A percentile compares a stretch with the other conserved stretches of the same genome.
These are phyloP conservation scores for Ectemnius lituratus DNA, from an alignment of 2,888 invertebrate species.

Conservation along the genomic window DNA sequence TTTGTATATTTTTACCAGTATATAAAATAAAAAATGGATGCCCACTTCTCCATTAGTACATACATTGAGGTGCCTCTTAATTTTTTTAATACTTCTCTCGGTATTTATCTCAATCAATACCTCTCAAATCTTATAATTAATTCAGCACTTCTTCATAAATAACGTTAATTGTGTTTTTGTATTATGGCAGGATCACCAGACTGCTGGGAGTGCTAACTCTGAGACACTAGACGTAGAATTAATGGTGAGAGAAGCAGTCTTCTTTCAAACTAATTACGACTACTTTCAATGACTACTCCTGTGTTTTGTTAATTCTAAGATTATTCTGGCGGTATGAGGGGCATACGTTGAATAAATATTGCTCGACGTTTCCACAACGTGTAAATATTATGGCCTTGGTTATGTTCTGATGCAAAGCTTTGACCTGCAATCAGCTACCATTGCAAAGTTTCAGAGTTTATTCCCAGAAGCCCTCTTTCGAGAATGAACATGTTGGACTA, in stretches of 20 bases:
- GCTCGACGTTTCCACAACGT: neutral
- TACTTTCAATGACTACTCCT: neutral
- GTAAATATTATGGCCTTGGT: neutral
- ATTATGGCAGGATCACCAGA: neutral
- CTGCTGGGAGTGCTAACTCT: neutral
- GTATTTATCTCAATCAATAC: no score
- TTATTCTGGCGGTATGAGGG: neutral
- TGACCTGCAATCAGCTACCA: constrained; percentile 1
- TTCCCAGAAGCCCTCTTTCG: no score
- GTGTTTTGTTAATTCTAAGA: constrained; percentile 9
- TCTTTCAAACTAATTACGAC: neutral
- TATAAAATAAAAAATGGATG: no score
- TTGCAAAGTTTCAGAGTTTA: constrained; percentile 6
- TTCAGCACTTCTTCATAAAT: no score
- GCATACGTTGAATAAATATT: neutral
- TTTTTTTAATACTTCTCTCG: no score
- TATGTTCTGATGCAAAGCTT: neutral
- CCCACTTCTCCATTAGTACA: no score
- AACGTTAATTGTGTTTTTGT: no score
- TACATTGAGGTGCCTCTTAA: no score
- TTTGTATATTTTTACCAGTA: no score
- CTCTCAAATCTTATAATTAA: no score
- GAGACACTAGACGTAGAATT: neutral
- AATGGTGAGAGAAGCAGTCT: neutral
- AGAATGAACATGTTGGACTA: no score